phyloP scores from a whole-genome alignment of 2,113 vertebrate genomes.

The Lipophrys pholis region DNA sequence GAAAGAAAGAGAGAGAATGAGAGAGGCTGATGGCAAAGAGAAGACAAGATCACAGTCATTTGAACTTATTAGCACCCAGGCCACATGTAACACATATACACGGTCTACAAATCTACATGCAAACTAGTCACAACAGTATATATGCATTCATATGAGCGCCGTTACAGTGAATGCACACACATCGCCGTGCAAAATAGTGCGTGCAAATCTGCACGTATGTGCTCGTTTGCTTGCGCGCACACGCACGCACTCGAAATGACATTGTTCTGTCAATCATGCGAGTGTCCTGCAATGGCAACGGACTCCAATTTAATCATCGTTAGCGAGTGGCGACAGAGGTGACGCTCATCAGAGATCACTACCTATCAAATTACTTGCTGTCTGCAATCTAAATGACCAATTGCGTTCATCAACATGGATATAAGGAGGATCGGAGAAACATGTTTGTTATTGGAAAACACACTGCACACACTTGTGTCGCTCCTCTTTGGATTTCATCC shows the following conservation, averaged over 20 bases:
- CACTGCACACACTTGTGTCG: slow-evolving; percentile 22
- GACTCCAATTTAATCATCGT: slow-evolving; percentile 63
- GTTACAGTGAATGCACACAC: background rate
- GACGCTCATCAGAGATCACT: slow-evolving; percentile 53
- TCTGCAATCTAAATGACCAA: slow-evolving; percentile 38
- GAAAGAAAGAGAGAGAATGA: slow-evolving; percentile 14
- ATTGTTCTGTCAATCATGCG: slow-evolving; percentile 71
- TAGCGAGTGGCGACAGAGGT: slow-evolving; percentile 49
- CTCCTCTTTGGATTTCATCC: slow-evolving; percentile 1
- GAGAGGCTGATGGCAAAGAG: slow-evolving; percentile 39
- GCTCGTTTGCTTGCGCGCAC: background rate
- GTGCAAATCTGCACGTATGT: slow-evolving; percentile 1
- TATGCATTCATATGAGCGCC: background rate
- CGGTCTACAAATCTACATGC: slow-evolving; percentile 1
- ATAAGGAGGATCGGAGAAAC: slow-evolving; percentile 22
- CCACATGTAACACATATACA: slow-evolving; percentile 11
- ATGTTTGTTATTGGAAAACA: slow-evolving; percentile 33
- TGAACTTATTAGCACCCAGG: slow-evolving; percentile 45
- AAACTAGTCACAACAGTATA: slow-evolving; percentile 13
- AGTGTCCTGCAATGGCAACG: slow-evolving; percentile 15
- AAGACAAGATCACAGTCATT: slow-evolving; percentile 45
- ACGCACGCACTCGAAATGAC: slow-evolving; percentile 32
- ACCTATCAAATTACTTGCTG: slow-evolving; percentile 57
- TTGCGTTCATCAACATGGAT: slow-evolving; percentile 44
- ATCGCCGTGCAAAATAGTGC: background rate